Percentiles rank a stretch among this genome's conserved stretches.
These are phyloP conservation scores for Aptenodytes forsteri DNA, from an alignment of 2,113 vertebrate species.

Conservation along the genomic window DNA sequence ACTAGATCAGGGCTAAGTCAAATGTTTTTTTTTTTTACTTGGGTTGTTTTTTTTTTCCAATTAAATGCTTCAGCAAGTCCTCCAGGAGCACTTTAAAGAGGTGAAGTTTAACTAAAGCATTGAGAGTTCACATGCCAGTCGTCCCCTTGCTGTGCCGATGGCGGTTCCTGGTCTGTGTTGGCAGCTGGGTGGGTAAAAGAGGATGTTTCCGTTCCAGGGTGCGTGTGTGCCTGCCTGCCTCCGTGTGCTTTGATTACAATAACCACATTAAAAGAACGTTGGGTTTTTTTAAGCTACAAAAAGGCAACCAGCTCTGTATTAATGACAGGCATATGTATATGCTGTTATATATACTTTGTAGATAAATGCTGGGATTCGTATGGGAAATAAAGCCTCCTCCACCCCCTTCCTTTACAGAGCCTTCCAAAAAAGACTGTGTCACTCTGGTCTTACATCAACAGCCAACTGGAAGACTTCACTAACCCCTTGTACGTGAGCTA, in stretches of 20 bases:
- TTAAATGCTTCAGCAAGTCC: not conserved
- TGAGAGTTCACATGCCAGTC: not conserved
- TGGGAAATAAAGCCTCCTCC: constrained; percentile 11
- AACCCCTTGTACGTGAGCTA: constrained; percentile 95
- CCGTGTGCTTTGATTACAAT: not conserved
- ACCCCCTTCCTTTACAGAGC: constrained; percentile 76
- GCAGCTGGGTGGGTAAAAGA: not conserved
- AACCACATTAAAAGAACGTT: not conserved
- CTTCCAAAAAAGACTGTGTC: constrained; percentile 89
- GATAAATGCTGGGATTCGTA: not conserved
- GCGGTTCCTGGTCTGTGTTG: not conserved
- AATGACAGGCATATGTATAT: not conserved
- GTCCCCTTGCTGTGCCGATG: not conserved
- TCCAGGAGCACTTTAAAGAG: not conserved
- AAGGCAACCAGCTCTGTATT: not conserved
- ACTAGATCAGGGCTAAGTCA: not conserved
- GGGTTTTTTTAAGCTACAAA: not conserved
- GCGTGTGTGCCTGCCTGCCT: not conserved
- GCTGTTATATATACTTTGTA: not conserved
- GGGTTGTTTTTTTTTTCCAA: not conserved
- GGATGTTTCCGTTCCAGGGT: not conserved
- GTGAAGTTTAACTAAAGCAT: not conserved
- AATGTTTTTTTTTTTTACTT: not conserved
- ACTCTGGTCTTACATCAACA: constrained; percentile 96
- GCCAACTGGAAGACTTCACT: constrained; percentile 94